Evolutionary conservation across 2,797 vertebrate species (phyloP).

Genomic region (Chelon labrosus): DNA sequence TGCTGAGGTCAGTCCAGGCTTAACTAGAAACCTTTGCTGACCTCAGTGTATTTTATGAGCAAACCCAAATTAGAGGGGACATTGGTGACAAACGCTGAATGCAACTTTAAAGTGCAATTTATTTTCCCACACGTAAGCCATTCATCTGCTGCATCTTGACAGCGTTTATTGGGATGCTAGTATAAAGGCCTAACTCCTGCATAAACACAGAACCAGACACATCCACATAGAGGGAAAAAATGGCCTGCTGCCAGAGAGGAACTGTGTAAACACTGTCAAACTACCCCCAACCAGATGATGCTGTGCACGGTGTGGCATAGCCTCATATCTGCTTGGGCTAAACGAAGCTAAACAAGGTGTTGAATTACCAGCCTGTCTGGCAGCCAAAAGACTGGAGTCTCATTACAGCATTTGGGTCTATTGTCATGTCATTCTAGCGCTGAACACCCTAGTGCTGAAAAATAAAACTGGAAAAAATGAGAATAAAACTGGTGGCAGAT

Average conservation of each 20-base stretch:
- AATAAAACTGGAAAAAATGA: background rate
- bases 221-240: constrained; percentile 52
- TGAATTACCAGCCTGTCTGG: constrained; percentile 15
- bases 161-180: constrained; percentile 61
- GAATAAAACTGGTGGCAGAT: background rate
- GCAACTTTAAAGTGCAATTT: constrained; percentile 14
- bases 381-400: background rate
- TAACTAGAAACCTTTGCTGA: constrained; percentile 42
- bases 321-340: constrained; percentile 16
- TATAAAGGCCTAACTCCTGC: constrained; percentile 54
- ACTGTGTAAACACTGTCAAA: constrained; percentile 67
- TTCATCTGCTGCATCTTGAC: constrained; percentile 53
- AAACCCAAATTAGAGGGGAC: constrained; percentile 53
- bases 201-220: constrained; percentile 66
- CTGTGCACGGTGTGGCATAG: constrained; percentile 7
- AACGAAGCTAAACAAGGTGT: constrained; percentile 40
- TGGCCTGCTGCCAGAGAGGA: constrained; percentile 43
- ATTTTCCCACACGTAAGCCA: constrained; percentile 54
- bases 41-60: constrained; percentile 50
- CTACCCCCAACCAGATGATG: constrained; percentile 17
- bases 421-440: background rate
- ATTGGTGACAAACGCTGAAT: constrained; percentile 23
- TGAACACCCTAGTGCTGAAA: background rate
- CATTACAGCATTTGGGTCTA: background rate
- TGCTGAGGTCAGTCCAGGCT: background rate